Percentiles rank a stretch among this genome's conserved stretches.
Conservation (phyloP, 2,113 vertebrate genomes). For the Zosterops japonicus region DNA sequence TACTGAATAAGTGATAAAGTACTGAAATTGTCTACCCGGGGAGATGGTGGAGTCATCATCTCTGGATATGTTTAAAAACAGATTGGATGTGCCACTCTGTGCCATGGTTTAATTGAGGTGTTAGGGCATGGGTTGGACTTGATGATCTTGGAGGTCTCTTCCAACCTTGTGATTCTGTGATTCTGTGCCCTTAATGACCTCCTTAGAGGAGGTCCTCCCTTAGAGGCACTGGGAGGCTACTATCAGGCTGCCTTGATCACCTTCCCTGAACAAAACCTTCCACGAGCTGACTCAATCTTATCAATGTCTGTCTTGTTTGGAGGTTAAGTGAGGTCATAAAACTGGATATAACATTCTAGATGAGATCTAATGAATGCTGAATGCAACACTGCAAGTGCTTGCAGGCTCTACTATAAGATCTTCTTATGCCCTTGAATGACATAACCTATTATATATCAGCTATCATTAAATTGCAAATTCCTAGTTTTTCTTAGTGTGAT, state of each 20-base stretch:
- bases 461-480: background rate
- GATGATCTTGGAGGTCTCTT: background rate
- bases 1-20: no score
- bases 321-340: background rate
- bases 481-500: background rate
- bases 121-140: background rate
- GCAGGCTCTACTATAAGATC: background rate
- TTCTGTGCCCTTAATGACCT: background rate
- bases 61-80: background rate
- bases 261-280: background rate
- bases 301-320: background rate
- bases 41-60: background rate
- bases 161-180: background rate
- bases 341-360: background rate
- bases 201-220: background rate
- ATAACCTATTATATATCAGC: background rate
- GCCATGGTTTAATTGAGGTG: background rate
- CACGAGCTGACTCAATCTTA: background rate
- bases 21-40: background rate
- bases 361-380: background rate
- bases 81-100: background rate
- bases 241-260: background rate
- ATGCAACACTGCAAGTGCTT: background rate
- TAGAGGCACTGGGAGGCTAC: background rate
- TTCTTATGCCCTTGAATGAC: background rate